Conservation (phyloP, 2,797 vertebrate genomes). For the Xiphorhynchus erythropygius region DNA sequence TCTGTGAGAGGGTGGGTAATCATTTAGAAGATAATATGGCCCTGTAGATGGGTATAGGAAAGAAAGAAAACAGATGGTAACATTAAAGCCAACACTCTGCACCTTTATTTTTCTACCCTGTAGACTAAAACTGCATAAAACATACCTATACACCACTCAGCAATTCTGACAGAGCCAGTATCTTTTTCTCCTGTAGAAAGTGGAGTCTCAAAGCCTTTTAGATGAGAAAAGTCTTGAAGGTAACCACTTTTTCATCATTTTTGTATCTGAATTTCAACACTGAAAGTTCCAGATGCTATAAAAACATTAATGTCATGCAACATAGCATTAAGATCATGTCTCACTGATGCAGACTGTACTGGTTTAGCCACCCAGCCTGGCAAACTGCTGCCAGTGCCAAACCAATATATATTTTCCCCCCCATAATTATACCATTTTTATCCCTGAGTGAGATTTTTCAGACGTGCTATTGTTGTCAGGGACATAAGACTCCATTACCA, state of each 20-base stretch:
- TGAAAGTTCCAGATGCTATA: conserved; percentile 47
- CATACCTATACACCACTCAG: not conserved
- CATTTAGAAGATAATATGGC: not conserved
- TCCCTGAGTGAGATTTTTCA: conserved; percentile 61
- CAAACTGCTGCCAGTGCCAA: conserved; percentile 49
- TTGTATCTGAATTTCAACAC: conserved; percentile 49
- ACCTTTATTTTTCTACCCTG: not conserved
- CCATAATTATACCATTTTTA: conserved; percentile 68
- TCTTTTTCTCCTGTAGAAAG: not conserved
- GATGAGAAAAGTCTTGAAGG: conserved; percentile 14
- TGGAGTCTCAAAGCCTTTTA: not conserved
- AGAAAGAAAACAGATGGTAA: not conserved
- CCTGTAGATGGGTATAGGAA: not conserved
- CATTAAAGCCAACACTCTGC: not conserved
- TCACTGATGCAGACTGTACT: conserved; percentile 45
- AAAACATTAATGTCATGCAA: not conserved
- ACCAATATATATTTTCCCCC: conserved; percentile 37
- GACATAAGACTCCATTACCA: conserved; percentile 38
- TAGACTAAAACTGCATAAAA: not conserved
- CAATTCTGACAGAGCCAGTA: not conserved
- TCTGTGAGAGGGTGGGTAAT: not conserved
- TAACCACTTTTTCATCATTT: conserved; percentile 24
- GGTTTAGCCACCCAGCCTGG: conserved; percentile 49
- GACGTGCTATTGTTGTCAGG: conserved; percentile 39
- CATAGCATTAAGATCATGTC: conserved; percentile 1